These are phyloP conservation scores for Phalacrocorax brasilianus DNA, from an alignment of 2,113 vertebrate species.

Conservation along the genomic window DNA sequence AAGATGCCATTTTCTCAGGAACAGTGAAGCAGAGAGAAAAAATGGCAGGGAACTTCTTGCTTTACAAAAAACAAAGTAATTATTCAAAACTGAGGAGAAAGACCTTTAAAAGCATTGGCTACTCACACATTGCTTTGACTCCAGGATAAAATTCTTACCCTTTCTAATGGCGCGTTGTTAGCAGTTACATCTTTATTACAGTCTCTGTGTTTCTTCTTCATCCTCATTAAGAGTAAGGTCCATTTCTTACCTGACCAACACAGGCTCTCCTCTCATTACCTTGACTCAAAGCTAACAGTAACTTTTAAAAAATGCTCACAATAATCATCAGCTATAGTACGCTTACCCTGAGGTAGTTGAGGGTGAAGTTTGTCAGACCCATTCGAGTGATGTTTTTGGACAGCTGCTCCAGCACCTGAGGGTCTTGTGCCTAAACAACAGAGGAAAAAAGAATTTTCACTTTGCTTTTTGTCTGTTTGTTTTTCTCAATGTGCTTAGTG, in stretches of 20 bases:
- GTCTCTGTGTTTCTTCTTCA: background rate
- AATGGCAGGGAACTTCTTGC: background rate
- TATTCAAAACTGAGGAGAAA: background rate
- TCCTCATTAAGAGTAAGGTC: background rate
- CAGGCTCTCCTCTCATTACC: background rate
- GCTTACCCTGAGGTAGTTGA: slow-evolving; percentile 99
- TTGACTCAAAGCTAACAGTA: slow-evolving; percentile 17
- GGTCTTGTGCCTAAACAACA: slow-evolving; percentile 92
- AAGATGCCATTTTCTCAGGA: background rate
- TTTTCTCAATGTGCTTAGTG: background rate
- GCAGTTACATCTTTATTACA: background rate
- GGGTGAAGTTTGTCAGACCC: slow-evolving; percentile 99
- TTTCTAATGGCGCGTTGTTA: background rate
- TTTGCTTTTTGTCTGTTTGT: slow-evolving; percentile 9
- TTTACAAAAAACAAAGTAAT: slow-evolving; percentile 10
- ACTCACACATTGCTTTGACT: background rate
- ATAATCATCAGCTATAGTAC: background rate
- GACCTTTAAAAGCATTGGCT: background rate
- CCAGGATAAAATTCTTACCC: background rate
- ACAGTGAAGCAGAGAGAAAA: background rate
- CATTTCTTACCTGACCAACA: slow-evolving; percentile 2
- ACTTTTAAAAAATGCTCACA: slow-evolving; percentile 35
- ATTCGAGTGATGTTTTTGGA: slow-evolving; percentile 99
- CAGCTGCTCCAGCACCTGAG: slow-evolving; percentile 98
- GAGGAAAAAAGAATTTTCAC: slow-evolving; percentile 22